phyloP scores from a whole-genome alignment of 2,113 vertebrate species.

The Rynchops niger region DNA sequence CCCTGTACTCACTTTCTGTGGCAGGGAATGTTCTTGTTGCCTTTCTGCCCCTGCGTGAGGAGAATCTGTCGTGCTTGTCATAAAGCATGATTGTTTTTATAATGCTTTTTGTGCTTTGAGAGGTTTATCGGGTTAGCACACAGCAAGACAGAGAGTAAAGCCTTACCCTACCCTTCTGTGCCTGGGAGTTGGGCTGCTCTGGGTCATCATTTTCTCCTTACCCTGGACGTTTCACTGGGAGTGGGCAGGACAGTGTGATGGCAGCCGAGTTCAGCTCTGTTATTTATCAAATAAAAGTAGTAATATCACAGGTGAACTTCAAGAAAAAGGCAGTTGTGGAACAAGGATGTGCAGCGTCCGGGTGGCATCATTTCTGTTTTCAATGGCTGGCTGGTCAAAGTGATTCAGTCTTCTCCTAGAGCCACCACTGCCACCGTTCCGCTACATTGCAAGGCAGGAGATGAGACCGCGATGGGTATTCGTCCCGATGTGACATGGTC shows the following conservation, averaged over 20 bases:
- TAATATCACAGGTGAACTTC: neutral
- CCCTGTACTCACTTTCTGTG: neutral
- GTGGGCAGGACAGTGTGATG: neutral
- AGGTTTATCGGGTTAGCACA: neutral
- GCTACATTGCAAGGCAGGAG: rapidly evolving
- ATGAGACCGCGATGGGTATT: rapidly evolving
- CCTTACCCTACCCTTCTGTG: neutral
- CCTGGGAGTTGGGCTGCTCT: too few relatives aligned
- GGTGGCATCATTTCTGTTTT: neutral
- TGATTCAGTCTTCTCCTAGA: neutral
- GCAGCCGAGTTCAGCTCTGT: too few relatives aligned
- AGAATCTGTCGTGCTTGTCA: neutral
- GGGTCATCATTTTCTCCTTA: neutral
- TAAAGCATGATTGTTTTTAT: neutral
- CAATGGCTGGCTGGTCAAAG: rapidly evolving
- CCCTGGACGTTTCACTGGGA: neutral
- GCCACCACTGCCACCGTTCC: rapidly evolving
- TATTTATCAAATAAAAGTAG: neutral
- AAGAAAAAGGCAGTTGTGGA: neutral
- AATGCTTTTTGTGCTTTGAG: neutral
- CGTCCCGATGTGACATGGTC: neutral
- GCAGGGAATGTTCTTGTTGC: neutral
- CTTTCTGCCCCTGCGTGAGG: neutral
- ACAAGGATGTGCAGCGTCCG: rapidly evolving
- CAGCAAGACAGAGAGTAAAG: neutral